Base-by-base conservation (phyloP, 2,797 vertebrate genomes). In the Coranthus polyacanthus region DNA sequence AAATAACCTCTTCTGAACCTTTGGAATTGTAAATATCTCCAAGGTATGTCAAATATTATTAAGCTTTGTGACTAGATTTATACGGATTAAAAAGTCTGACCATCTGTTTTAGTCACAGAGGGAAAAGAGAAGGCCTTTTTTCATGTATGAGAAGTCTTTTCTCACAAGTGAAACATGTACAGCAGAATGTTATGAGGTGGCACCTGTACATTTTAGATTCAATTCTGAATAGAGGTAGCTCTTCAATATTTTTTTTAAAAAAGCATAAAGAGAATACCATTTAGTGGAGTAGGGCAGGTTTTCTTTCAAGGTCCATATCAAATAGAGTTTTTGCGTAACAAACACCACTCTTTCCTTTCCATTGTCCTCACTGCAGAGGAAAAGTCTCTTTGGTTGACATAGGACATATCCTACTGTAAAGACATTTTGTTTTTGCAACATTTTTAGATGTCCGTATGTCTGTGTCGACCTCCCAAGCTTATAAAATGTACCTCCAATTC, bases 361-460 rank as follows among this genome's bases (percentile, higher is more conserved):
- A 21, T 54, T 58, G 3, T 36, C 22, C 65, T 70, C 32, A 49
- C 47, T 59, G 20, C 42, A 43, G 16, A 61, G 43, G 21, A 41
- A 16, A 3, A 59, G 15, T 24, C 37, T 57, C 38, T 38, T 12
- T 6, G n/a, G 20, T 4, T n/a, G 1, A 16, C 49, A 43, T 16
- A 29, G 21, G 15, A 69, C 38, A 21, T 3, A 2, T 0, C 6
- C 16, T 26, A 24, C 4, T 53, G 12, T 24, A 29, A 34, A 65
- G 11, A 32, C 12, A 24, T 17, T 26, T 18, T 21, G 32, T 39
- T 50, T 22, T 12, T 72, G 17, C 18, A 64, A n/a, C n/a, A n/a
- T n/a, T n/a, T n/a, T n/a, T n/a, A n/a, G n/a, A n/a, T n/a, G n/a
- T n/a, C n/a, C n/a, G n/a, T n/a, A 12, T 43, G 9, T 24, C 22